Evolutionary conservation across 2,113 vertebrate species (phyloP).

Genomic region (Cynocephalus volans): DNA sequence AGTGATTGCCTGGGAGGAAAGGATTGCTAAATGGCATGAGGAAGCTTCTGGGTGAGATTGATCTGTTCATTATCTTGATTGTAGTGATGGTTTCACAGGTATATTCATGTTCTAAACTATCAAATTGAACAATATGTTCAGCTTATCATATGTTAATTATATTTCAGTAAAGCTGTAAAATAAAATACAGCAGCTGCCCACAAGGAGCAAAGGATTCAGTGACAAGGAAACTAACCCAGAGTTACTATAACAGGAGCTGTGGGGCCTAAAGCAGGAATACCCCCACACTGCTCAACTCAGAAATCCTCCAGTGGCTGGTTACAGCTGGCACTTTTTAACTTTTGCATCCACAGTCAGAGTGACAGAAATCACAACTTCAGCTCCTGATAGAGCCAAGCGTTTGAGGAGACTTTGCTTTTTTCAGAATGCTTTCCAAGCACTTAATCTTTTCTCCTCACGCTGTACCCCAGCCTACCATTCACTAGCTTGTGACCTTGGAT

Average conservation of each 20-base stretch:
- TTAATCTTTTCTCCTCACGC: background rate
- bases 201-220: background rate
- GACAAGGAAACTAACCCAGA: background rate
- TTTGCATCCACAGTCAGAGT: background rate
- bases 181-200: background rate
- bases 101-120: background rate
- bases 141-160: constrained; percentile 23
- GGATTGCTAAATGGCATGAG: background rate
- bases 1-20: background rate
- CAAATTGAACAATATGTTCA: background rate
- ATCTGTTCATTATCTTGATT: background rate
- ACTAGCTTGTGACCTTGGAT: background rate
- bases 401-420: background rate
- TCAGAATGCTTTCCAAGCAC: background rate
- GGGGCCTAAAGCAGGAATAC: background rate
- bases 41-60: background rate
- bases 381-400: background rate
- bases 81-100: background rate
- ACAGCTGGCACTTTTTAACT: background rate
- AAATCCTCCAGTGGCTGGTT: background rate
- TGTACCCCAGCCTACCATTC: background rate
- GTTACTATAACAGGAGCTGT: background rate
- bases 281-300: background rate
- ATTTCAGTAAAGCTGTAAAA: background rate
- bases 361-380: background rate